Percentiles rank a stretch among this genome's conserved stretches.
Conservation (phyloP, 2,888 invertebrate genomes). For the Xestoiulus laeticollis region DNA sequence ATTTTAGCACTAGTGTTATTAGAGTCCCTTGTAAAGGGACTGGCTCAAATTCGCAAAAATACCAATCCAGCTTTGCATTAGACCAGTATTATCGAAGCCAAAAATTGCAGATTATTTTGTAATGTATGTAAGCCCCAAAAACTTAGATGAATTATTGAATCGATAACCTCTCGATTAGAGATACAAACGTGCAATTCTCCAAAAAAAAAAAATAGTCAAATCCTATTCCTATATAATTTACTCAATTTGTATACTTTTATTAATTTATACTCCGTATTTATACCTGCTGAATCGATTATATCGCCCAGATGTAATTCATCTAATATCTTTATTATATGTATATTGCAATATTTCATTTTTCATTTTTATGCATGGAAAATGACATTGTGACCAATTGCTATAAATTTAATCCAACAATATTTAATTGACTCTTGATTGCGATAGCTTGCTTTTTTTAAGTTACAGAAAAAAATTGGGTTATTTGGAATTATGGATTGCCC, state of each 20-base stretch:
- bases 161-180: no score
- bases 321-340: background rate
- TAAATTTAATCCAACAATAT: background rate
- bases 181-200: background rate
- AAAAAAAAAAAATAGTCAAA: background rate
- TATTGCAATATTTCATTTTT: constrained; percentile 34
- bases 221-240: background rate
- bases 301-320: background rate
- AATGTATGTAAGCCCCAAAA: background rate
- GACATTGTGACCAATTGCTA: constrained; percentile 34
- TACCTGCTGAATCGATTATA: constrained; percentile 6
- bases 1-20: background rate
- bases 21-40: background rate
- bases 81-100: background rate
- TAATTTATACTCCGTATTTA: background rate
- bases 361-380: background rate
- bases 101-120: background rate
- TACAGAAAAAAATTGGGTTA: background rate
- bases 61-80: background rate
- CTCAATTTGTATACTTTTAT: constrained; percentile 36
- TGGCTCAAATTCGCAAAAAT: background rate
- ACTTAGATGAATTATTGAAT: background rate
- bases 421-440: background rate
- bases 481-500: background rate
- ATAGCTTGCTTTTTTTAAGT: no score